These are phyloP conservation scores for Lacanobia oleracea DNA, from an alignment of 2,888 invertebrate genomes.

Conservation along the genomic window DNA sequence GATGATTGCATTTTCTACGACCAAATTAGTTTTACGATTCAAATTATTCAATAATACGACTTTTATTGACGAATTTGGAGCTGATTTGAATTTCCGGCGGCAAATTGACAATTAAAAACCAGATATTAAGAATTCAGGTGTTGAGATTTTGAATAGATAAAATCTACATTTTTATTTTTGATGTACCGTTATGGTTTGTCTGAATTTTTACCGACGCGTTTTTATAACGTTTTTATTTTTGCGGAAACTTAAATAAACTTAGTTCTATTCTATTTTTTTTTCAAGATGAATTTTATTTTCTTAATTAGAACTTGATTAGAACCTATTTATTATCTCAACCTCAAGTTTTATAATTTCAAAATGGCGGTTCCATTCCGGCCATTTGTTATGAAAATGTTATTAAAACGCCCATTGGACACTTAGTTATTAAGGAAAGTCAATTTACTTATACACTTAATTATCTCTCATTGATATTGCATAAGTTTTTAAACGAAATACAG, in stretches of 20 bases:
- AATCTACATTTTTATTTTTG: slow-evolving; percentile 25
- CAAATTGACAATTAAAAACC: slow-evolving; percentile 51
- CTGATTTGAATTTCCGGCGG: slow-evolving; percentile 57
- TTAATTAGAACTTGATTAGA: slow-evolving; percentile 3
- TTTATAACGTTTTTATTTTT: background rate
- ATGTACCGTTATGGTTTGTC: slow-evolving; percentile 11
- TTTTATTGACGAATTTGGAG: slow-evolving; percentile 46
- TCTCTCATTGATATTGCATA: slow-evolving; percentile 29
- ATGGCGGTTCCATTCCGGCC: slow-evolving; percentile 7
- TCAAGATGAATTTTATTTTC: slow-evolving; percentile 20
- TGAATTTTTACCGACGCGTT: slow-evolving; percentile 3
- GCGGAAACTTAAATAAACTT: background rate
- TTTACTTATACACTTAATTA: slow-evolving; percentile 34
- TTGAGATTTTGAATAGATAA: slow-evolving; percentile 19
- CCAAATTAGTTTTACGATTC: slow-evolving; percentile 52
- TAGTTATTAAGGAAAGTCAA: slow-evolving; percentile 30
- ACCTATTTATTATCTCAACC: background rate
- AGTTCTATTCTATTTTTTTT: background rate
- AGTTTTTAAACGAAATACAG: slow-evolving; percentile 10
- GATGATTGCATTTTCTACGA: slow-evolving; percentile 48
- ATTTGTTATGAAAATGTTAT: slow-evolving; percentile 25
- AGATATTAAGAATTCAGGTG: slow-evolving; percentile 26
- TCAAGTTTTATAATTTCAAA: slow-evolving; percentile 9
- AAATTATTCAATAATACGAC: slow-evolving; percentile 54
- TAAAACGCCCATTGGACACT: slow-evolving; percentile 34